Base-by-base conservation (phyloP, 2,888 invertebrate species). In the Aleiodes alternator region DNA sequence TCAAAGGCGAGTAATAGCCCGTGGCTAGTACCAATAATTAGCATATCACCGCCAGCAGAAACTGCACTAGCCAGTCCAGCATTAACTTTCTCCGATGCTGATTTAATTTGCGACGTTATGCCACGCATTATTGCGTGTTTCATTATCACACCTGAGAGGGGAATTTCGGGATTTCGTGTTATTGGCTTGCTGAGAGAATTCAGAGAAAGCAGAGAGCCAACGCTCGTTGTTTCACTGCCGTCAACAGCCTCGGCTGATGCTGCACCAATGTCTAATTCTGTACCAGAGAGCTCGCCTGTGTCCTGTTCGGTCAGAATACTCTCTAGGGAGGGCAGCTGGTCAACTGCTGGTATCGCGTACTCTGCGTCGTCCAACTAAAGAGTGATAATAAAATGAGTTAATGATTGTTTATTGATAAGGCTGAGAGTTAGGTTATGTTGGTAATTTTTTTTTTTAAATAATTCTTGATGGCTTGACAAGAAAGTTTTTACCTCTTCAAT, bases 21-120 rank as follows among this genome's bases (percentile, higher is more conserved):
- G 90, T 98, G 97, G 34, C 97, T 97, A 43, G 98, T 98, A 51
- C 98, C 98, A 43, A 98, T 93, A n/a, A 96, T 96, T 78, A 98
- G 93, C 89, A 95, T 93, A 72, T 95, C 94, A 8, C 93, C 91
- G 80, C 92, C 92, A 5, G 95, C 95, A 81, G 96, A 94, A 85
- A 96, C 92, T 6, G 96, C 95, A 76, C 97, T 97, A 9, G 97
- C 96, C 79, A 95, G 92, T 5, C 98, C 98, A 73, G 97, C 96
- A 90, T 96, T 94, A 14, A 97, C 95, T 82, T 96, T 93, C 84
- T 98, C 97, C 84, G 94, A 93, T 61, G 98, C 97, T 76, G 97
- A 96, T 78, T 93, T 90, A 29, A 98, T 91, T 90, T 98, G 98
- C 31, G 97, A 93, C 4, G 98, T 96, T 69, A 98, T 94, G 78